Percentiles rank a stretch among this genome's conserved stretches.
These are phyloP conservation scores for Pristionchus exspectatus DNA, from an alignment of 2,888 invertebrate species.

Conservation along the genomic window DNA sequence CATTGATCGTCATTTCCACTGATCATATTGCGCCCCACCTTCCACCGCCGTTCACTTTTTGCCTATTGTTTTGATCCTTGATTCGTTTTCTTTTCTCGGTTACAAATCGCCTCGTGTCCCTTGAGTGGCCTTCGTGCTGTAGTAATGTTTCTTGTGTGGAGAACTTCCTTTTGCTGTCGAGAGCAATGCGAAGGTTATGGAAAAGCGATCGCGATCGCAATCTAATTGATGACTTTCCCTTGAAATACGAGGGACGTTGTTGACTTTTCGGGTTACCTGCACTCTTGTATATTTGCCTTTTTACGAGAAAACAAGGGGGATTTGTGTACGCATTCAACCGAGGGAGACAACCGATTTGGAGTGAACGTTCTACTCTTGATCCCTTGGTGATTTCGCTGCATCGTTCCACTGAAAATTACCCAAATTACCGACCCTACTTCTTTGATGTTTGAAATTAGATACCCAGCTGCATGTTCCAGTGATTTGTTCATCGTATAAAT, in stretches of 20 bases:
- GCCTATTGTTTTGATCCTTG: neutral
- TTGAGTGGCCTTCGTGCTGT: neutral
- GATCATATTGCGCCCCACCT: slow-evolving; percentile 1
- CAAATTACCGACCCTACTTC: neutral
- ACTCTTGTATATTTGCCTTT: neutral
- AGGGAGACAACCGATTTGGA: neutral
- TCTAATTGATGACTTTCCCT: neutral
- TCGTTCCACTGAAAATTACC: neutral
- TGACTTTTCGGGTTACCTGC: neutral
- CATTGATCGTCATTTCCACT: neutral
- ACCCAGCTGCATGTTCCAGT: neutral
- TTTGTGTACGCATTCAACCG: neutral
- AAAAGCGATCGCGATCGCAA: neutral
- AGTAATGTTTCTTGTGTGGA: neutral
- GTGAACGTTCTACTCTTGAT: neutral
- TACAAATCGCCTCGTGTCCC: neutral
- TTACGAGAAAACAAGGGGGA: neutral
- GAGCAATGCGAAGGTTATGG: slow-evolving; percentile 5
- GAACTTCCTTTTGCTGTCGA: neutral
- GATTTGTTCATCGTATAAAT: neutral
- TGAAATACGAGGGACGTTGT: neutral
- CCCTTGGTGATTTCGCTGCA: neutral
- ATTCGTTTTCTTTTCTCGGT: neutral
- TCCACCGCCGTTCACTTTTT: slow-evolving; percentile 4
- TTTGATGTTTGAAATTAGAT: neutral